Conservation (phyloP, 2,888 invertebrate species). For the Helicoverpa assulta region DNA sequence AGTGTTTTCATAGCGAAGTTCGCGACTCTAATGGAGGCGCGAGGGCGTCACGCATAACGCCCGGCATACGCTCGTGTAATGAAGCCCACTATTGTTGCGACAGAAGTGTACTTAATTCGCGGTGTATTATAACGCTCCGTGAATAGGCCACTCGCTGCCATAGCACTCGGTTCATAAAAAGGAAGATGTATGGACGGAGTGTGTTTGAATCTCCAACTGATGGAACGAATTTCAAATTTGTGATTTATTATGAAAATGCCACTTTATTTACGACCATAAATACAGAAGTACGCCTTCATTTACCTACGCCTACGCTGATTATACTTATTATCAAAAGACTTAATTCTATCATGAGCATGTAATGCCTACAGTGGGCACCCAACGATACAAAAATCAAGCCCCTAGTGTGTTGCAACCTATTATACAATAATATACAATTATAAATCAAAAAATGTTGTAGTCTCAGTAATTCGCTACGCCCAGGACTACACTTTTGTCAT, state of each 20-base stretch:
- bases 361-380: no score
- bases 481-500: no score
- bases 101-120: conserved; percentile 85
- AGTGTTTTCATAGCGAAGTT: conserved; percentile 86
- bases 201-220: conserved; percentile 51
- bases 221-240: conserved; percentile 61
- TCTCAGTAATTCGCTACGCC: no score
- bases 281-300: no score
- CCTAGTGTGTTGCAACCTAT: no score
- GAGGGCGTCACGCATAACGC: conserved; percentile 87
- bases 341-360: no score
- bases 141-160: conserved; percentile 67
- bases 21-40: conserved; percentile 81
- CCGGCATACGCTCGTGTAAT: conserved; percentile 86
- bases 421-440: no score
- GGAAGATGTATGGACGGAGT: conserved; percentile 63
- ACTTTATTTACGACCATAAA: neutral
- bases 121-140: conserved; percentile 74
- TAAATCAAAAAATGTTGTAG: no score
- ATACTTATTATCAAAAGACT: no score
- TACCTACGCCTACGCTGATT: no score
- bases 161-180: conserved; percentile 73
- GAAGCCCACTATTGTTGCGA: conserved; percentile 86
- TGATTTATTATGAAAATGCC: conserved; percentile 38
- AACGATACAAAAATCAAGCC: no score